phyloP scores from a whole-genome alignment of 92 coral and sea anemone genomes.

The Palythoa heliodiscus region DNA sequence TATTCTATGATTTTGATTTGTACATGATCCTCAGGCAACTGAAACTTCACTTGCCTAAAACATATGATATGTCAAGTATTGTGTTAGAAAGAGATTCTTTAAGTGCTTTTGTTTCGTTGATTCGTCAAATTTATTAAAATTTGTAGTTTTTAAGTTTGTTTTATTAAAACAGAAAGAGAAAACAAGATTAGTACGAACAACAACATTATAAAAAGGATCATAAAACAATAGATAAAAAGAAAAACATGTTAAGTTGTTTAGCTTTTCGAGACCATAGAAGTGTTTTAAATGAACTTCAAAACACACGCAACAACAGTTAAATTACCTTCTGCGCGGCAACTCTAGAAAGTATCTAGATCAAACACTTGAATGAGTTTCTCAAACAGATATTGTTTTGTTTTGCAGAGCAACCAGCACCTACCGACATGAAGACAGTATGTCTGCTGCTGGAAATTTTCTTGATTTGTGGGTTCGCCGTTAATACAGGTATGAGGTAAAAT shows the following conservation, averaged over 20 bases:
- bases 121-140: not conserved
- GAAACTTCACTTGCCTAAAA: not conserved
- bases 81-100: not conserved
- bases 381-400: not conserved
- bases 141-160: not conserved
- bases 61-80: not conserved
- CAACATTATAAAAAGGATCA: not conserved
- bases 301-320: not conserved
- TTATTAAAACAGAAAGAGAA: not conserved
- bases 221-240: not conserved
- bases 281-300: not conserved
- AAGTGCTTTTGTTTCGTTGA: not conserved
- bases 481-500: not conserved
- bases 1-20: not conserved
- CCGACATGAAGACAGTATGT: slow-evolving; percentile 16
- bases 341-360: not conserved
- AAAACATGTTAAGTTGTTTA: not conserved
- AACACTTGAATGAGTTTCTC: not conserved
- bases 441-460: not conserved
- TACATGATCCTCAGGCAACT: not conserved
- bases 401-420: slow-evolving; percentile 39
- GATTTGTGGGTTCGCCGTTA: not conserved
- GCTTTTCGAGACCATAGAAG: not conserved
- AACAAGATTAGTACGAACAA: not conserved
- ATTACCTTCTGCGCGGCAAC: not conserved